Base-by-base conservation (phyloP, 2,113 vertebrate species). In the Dasyurus viverrinus region DNA sequence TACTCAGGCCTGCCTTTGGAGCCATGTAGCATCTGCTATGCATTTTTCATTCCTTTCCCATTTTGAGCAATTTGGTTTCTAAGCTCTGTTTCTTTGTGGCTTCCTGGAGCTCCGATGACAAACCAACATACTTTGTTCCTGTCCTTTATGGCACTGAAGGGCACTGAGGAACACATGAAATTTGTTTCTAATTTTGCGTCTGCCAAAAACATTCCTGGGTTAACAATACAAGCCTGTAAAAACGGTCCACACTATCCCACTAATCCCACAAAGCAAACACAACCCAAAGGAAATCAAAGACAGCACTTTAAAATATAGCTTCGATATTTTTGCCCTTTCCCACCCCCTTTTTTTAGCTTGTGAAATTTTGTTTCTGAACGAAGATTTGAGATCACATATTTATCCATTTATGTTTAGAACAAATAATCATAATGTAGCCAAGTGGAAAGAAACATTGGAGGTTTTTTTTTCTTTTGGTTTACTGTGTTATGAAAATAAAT, bases 151-250 rank as follows among this genome's bases (percentile, higher is more conserved):
- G 98, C 97, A 98, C 98, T 95, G 98, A 98, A 99, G 99, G 99
- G 98, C 99, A 99, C 97, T 97, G 95, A 98, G 98, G 98, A 99
- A 98, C 98, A 99, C 98, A 99, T 98, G 97, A 99, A 99, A 99
- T 99, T 99, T 99, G 99, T 99, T 98, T 99, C 99, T 99, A 99
- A 99, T 99, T 99, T 99, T 99, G 98, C 97, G 97, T 99, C 99
- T 99, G 99, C 99, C 98, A 98, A 97, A 97, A 97, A 98, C 97
- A 98, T 98, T 98, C 98, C 98, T 97, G 97, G 98, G 98, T 98
- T 98, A 98, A 98, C 99, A 98, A 98, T 98, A 98, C 98, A 98
- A 24, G 91, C 97, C 98, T 98, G 98, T 97, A 97, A 98, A 98
- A 98, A 96, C 98, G 98, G 97, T 98, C 99, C 97, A 98, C 98